These are phyloP conservation scores for Saccostrea echinata DNA, from an alignment of 1,140 invertebrate genomes.

Conservation along the genomic window DNA sequence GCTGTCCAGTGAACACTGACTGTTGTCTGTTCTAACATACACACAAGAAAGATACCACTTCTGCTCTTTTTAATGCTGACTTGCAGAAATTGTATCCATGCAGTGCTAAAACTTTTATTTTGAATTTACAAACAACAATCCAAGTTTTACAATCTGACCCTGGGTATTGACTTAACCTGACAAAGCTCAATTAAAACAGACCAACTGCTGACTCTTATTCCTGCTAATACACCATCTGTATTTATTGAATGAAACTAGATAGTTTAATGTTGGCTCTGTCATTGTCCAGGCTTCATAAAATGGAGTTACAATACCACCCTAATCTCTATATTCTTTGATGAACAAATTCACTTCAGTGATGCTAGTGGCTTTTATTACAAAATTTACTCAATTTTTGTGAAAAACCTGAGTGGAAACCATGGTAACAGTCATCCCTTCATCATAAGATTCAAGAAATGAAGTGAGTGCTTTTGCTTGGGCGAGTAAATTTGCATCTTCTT, in stretches of 20 bases:
- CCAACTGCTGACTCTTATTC: not conserved
- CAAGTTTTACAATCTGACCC: no score
- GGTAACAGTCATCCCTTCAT: not conserved
- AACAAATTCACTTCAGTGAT: not conserved
- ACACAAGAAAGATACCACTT: no score
- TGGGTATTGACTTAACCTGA: not conserved
- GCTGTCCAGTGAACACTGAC: no score
- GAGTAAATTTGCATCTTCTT: not conserved
- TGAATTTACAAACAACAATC: no score
- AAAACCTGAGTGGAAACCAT: not conserved
- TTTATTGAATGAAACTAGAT: conserved; percentile 23
- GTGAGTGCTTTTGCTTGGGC: not conserved
- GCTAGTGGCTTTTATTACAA: not conserved
- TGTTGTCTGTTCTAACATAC: no score
- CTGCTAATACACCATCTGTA: conserved; percentile 31
- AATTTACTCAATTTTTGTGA: not conserved
- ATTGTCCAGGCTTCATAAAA: not conserved
- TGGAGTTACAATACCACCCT: not conserved
- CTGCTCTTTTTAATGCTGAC: no score
- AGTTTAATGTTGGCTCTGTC: not conserved
- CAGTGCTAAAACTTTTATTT: no score
- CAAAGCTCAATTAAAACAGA: not conserved
- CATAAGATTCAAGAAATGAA: not conserved
- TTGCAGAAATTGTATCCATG: no score
- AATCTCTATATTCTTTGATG: not conserved